Evolutionary conservation across 2,113 vertebrate species (phyloP).

Genomic region (Archilochus colubris): DNA sequence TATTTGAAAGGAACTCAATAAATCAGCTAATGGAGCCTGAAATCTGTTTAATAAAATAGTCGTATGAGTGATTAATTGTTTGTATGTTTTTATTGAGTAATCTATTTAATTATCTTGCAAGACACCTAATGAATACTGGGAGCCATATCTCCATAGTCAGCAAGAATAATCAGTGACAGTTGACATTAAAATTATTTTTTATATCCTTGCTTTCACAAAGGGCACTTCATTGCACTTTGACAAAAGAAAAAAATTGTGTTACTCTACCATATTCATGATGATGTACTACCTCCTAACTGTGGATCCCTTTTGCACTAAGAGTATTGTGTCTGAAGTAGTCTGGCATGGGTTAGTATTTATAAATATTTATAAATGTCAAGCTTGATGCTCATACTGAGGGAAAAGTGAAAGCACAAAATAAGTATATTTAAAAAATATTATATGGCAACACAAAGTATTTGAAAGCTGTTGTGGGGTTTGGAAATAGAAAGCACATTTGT

Average conservation of each 20-base stretch:
- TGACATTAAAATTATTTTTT: not conserved
- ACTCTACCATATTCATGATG: fast-evolving
- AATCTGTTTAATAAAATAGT: conserved; percentile 18
- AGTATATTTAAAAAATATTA: too few species aligned
- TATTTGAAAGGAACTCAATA: not conserved
- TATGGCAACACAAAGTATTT: not conserved
- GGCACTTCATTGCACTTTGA: not conserved
- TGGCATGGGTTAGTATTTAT: not conserved
- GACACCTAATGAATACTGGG: not conserved
- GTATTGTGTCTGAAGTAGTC: not conserved
- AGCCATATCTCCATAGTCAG: not conserved
- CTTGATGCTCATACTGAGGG: not conserved
- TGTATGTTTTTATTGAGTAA: not conserved
- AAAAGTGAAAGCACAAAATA: not conserved
- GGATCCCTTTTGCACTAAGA: not conserved
- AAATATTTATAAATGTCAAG: not conserved
- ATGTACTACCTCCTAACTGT: not conserved
- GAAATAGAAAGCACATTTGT: not conserved
- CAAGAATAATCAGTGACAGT: not conserved
- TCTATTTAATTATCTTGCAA: conserved; percentile 27
- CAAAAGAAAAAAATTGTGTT: not conserved
- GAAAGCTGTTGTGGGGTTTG: not conserved
- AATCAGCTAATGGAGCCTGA: not conserved
- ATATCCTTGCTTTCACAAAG: not conserved
- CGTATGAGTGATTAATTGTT: conserved; percentile 4